Evolutionary conservation across 2,113 vertebrate genomes (phyloP), one percentile per base, ranked within the genome.

Genomic region (Rhinichthys klamathensis): DNA sequence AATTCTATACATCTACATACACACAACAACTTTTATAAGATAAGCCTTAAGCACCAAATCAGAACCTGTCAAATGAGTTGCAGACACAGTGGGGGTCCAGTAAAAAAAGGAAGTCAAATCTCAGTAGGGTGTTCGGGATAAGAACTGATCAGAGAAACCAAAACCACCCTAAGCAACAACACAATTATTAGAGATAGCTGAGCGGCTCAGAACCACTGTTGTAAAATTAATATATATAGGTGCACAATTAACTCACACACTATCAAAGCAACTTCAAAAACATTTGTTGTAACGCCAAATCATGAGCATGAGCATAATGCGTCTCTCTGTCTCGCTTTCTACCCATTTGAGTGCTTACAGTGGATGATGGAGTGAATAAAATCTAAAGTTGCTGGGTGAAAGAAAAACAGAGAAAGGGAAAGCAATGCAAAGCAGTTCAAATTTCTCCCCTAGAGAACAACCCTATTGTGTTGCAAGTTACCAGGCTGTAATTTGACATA

Each of bases 221-320:
- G 30, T 1, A 51, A 63, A 56, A 18, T 23, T 67, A 32, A 5
- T 15, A 73, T 67, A 61, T 72, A 69, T 27, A 79, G 82, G 82
- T 49, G 35, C 27, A 78, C 73, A 82, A 82, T 86, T 86, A 82
- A 21, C 27, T 9, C 3, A n/a, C 32, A 30, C 69, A 56, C 58
- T 61, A 87, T 72, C 73, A 85, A 86, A 84, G 86, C 63, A 56
- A 80, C 78, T 84, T 86, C 72, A 73, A 65, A 88, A 85, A 79
- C 65, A 30, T 60, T 70, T 80, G 80, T 63, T 35, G 49, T 80
- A 44, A 30, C 9, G 13, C 38, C 10, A 69, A 44, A 38, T 83
- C 79, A 78, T 58, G 58, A 16, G 15, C 18, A 18, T 65, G 76
- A 82, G 46, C 38, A 82, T 73, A 73, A 84, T 73, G 82, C 12